Conservation (phyloP, 2,113 vertebrate species). For the human (Homo sapiens) region GRCh38 chr2:159767001-159767500, state of each 20-base stretch:
- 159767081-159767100: neutral
- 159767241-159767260: conserved; percentile 71
- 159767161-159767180: conserved; percentile 65
- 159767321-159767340: conserved; percentile 85
- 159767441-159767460: conserved; percentile 71
- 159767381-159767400: conserved; percentile 81
- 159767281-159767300: conserved; percentile 92
- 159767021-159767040: conserved; percentile 67
- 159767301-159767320: conserved; percentile 86
- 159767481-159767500: conserved; percentile 71
- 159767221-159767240: conserved; percentile 52
- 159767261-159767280: conserved; percentile 79
- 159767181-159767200: conserved; percentile 65
- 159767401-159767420: conserved; percentile 76
- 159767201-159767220: conserved; percentile 71
- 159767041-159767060: conserved; percentile 64
- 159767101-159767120: conserved; percentile 51
- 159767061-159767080: conserved; percentile 30
- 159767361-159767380: conserved; percentile 80
- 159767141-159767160: conserved; percentile 62
- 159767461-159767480: conserved; percentile 54
- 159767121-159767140: conserved; percentile 46
- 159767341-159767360: conserved; percentile 65
- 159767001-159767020: conserved; percentile 51
- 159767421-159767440: conserved; percentile 65